Evolutionary conservation across 2,888 invertebrate species (phyloP).

Genomic region (Ramazzottius varieornatus): DNA sequence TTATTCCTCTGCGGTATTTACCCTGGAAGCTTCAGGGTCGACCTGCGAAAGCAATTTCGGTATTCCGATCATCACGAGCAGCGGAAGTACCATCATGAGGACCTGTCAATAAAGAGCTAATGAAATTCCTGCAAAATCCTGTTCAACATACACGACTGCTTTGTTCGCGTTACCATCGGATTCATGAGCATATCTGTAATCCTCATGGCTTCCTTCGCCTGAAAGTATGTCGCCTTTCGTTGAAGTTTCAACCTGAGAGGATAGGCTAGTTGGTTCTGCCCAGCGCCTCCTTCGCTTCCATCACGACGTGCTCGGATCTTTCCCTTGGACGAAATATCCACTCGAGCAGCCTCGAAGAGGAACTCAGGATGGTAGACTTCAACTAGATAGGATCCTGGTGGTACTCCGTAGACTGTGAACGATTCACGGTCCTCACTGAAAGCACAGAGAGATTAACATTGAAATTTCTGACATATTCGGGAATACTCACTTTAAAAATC

Average conservation of each 20-base stretch:
- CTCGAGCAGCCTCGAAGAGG: slow-evolving; percentile 70
- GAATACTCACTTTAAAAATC: slow-evolving; percentile 38
- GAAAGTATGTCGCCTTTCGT: slow-evolving; percentile 42
- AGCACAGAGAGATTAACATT: too few species aligned
- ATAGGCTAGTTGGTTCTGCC: slow-evolving; percentile 50
- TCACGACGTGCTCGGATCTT: slow-evolving; percentile 81
- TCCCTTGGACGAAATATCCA: slow-evolving; percentile 89
- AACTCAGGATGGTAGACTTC: slow-evolving; percentile 72
- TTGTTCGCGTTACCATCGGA: slow-evolving; percentile 42
- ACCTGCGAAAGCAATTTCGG: slow-evolving; percentile 71
- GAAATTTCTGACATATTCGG: not conserved
- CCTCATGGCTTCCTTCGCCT: slow-evolving; percentile 80
- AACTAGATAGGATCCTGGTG: slow-evolving; percentile 71
- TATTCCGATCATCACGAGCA: slow-evolving; percentile 62
- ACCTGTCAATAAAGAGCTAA: slow-evolving; percentile 29
- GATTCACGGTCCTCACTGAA: slow-evolving; percentile 53
- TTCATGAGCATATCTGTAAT: slow-evolving; percentile 82
- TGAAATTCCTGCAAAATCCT: not conserved
- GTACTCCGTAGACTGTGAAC: slow-evolving; percentile 59
- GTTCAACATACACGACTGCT: not conserved
- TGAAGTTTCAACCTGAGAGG: slow-evolving; percentile 64
- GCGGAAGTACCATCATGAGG: slow-evolving; percentile 80
- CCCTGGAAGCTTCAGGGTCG: slow-evolving; percentile 82
- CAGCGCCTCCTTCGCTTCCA: slow-evolving; percentile 26
- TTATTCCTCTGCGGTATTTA: slow-evolving; percentile 18